A percentile compares a stretch with the other conserved stretches of the same genome.
Evolutionary conservation across 23 tunicate species (phyloP).

Genomic region (Halocynthia aurantium): DNA sequence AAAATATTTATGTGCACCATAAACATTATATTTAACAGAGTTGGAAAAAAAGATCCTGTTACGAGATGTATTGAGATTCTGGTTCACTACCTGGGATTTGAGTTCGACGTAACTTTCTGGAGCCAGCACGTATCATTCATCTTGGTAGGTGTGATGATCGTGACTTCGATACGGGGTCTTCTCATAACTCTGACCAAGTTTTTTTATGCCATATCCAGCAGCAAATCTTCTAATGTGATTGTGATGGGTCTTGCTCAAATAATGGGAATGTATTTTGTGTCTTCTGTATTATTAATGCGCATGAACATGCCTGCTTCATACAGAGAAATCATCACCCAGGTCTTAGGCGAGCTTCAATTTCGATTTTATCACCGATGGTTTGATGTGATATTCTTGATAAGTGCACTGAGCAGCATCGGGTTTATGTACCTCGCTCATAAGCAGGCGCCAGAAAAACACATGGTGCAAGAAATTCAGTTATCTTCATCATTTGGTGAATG

Average conservation of each 20-base stretch:
- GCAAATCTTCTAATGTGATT: constrained; percentile 89
- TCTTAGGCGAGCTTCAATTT: constrained; percentile 92
- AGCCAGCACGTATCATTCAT: constrained; percentile 94
- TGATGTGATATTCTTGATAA: constrained; percentile 89
- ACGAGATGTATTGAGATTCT: constrained; percentile 83
- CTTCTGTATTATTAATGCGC: constrained; percentile 91
- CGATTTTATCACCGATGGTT: constrained; percentile 98
- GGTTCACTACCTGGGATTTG: constrained; percentile 80
- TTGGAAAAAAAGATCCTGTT: constrained; percentile 95
- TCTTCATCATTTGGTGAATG: constrained; percentile 59
- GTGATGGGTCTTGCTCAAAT: constrained; percentile 96
- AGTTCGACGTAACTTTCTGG: constrained; percentile 80
- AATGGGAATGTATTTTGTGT: constrained; percentile 99
- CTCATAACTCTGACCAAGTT: constrained; percentile 92
- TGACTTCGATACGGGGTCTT: constrained; percentile 92
- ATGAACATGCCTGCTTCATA: constrained; percentile 98
- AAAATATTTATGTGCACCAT: constrained; percentile 99
- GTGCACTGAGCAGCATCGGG: constrained; percentile 89
- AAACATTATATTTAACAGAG: constrained; percentile 93
- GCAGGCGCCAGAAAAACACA: constrained; percentile 98
- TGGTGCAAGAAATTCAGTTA: constrained; percentile 55
- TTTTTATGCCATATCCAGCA: constrained; percentile 95
- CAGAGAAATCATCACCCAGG: constrained; percentile 83
- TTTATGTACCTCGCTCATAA: constrained; percentile 95
- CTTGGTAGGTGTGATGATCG: constrained; percentile 89